Conservation (phyloP, 30 jellyfish, hydroid and myxozoan species). For the Mastigias papua region DNA sequence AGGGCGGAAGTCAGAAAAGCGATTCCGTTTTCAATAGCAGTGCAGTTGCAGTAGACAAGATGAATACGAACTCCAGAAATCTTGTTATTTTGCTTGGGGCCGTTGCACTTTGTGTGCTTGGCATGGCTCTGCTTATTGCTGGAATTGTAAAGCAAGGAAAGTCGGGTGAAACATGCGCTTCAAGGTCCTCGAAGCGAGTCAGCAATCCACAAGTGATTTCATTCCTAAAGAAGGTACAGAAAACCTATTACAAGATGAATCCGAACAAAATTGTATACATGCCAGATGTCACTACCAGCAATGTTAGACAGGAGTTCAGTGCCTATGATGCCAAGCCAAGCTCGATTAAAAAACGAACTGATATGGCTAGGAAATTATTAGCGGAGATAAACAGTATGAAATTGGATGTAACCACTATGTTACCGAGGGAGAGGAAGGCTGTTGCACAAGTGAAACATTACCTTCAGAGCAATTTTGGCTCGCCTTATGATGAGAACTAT, state of each 20-base stretch:
- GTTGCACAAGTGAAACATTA: slow-evolving; percentile 91
- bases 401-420: slow-evolving; percentile 36
- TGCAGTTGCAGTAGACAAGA: slow-evolving; percentile 2
- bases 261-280: slow-evolving; percentile 82
- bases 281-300: slow-evolving; percentile 76
- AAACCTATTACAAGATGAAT: slow-evolving; percentile 68
- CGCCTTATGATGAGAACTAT: slow-evolving; percentile 91
- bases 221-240: slow-evolving; percentile 76
- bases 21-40: not conserved
- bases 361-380: slow-evolving; percentile 59
- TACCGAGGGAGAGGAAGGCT: slow-evolving; percentile 88
- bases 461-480: slow-evolving; percentile 84
- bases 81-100: not conserved
- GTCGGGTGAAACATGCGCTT: slow-evolving; percentile 14
- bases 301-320: slow-evolving; percentile 63
- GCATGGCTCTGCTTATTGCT: slow-evolving; percentile 19
- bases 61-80: not conserved
- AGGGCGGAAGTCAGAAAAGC: not conserved
- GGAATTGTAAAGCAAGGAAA: slow-evolving; percentile 24
- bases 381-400: slow-evolving; percentile 62
- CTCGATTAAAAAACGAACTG: slow-evolving; percentile 82
- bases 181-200: not conserved
- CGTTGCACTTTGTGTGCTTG: not conserved
- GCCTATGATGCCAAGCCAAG: slow-evolving; percentile 88
- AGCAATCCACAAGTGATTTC: slow-evolving; percentile 37